These are phyloP conservation scores for Balanococcus diminutus DNA, from an alignment of 2,888 invertebrate genomes.

Conservation along the genomic window DNA sequence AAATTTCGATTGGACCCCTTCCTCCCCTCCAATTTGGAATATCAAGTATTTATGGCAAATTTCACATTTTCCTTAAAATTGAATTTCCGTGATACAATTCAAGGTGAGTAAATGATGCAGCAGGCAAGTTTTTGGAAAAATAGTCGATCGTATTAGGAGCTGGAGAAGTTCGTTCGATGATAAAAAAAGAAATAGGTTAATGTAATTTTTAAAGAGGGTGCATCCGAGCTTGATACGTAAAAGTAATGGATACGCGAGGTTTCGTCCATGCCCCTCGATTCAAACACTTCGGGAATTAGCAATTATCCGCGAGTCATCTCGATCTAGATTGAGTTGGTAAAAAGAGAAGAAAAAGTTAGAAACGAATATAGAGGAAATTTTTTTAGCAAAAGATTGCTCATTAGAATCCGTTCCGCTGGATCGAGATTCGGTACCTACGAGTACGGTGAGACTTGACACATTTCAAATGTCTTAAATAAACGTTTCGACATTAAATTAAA, in stretches of 20 bases:
- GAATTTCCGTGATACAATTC: too few relatives aligned
- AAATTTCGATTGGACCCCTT: too few relatives aligned
- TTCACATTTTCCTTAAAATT: too few relatives aligned
- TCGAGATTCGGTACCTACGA: neutral
- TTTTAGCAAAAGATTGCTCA: neutral
- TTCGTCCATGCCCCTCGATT: neutral
- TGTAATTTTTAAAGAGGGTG: neutral
- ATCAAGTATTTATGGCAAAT: too few relatives aligned
- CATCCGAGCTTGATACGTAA: neutral
- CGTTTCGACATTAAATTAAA: constrained; percentile 38
- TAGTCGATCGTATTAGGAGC: too few relatives aligned
- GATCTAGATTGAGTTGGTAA: neutral
- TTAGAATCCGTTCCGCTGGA: constrained; percentile 12
- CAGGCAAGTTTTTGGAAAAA: too few relatives aligned
- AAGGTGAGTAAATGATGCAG: too few relatives aligned
- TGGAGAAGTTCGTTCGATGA: neutral
- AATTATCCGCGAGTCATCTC: neutral
- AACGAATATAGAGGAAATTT: neutral
- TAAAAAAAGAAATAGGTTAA: neutral
- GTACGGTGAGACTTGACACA: neutral
- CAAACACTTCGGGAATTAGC: neutral
- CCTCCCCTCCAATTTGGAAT: too few relatives aligned
- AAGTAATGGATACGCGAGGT: neutral
- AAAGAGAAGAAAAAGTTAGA: too few relatives aligned
- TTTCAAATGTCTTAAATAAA: constrained; percentile 36